Conservation (phyloP, 2,797 vertebrate species). For the Pangasius sanitwongsei region DNA sequence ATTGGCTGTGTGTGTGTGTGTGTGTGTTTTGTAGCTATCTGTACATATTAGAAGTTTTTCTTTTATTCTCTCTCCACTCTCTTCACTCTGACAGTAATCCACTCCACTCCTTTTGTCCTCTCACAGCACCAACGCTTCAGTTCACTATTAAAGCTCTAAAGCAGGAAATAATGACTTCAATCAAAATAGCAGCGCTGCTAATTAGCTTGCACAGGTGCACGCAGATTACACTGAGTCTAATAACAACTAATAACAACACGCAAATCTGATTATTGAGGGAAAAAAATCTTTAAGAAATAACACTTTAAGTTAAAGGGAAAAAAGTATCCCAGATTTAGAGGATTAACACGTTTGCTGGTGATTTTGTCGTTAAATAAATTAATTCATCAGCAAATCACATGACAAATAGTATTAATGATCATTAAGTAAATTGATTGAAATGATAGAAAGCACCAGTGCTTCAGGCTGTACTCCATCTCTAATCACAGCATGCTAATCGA, state of each 20-base stretch:
- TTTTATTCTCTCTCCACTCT: constrained; percentile 32
- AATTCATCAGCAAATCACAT: neutral
- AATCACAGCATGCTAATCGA: constrained; percentile 47
- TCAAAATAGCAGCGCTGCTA: constrained; percentile 66
- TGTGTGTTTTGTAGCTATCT: constrained; percentile 68
- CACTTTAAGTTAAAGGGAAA: neutral
- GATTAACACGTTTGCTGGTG: constrained; percentile 62
- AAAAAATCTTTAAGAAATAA: constrained; percentile 9
- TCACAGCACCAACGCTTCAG: constrained; percentile 51
- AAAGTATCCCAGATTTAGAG: constrained; percentile 52
- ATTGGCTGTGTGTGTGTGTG: constrained; percentile 60
- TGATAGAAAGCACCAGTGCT: constrained; percentile 13
- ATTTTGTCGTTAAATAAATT: neutral
- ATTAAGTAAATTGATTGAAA: constrained; percentile 66
- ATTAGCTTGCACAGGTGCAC: constrained; percentile 61
- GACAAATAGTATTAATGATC: constrained; percentile 24
- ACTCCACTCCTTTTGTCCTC: constrained; percentile 69
- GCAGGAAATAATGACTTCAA: constrained; percentile 73
- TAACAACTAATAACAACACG: constrained; percentile 13
- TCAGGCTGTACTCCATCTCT: constrained; percentile 9
- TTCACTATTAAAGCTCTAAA: constrained; percentile 63
- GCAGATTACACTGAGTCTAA: constrained; percentile 11
- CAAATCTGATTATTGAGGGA: constrained; percentile 51
- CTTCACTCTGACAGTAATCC: constrained; percentile 71
- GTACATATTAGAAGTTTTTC: constrained; percentile 68